A percentile compares a stretch with the other conserved stretches of the same genome.
These are phyloP conservation scores for Orestias chungarensis DNA, from an alignment of 2,797 vertebrate genomes.

Conservation along the genomic window DNA sequence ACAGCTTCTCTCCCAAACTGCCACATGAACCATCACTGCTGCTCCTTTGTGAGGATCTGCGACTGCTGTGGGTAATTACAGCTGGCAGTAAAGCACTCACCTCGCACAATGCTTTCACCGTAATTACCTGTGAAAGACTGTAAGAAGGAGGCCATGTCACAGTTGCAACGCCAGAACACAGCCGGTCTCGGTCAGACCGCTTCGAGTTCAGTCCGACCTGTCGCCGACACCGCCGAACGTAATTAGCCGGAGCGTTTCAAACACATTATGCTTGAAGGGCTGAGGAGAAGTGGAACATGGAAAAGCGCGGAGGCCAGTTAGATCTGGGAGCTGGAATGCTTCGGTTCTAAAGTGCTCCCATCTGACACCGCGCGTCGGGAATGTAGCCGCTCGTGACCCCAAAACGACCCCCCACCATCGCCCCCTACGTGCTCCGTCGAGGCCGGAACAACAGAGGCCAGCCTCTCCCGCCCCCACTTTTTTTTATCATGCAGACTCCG, in stretches of 20 bases:
- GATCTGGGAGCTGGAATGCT: slow-evolving; percentile 35
- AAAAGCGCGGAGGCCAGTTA: slow-evolving; percentile 36
- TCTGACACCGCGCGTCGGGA: slow-evolving; percentile 61
- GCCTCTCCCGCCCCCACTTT: slow-evolving; percentile 21
- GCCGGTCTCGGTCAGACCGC: slow-evolving; percentile 18
- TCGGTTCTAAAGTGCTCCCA: slow-evolving; percentile 38
- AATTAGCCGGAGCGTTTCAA: slow-evolving; percentile 57
- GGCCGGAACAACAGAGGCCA: slow-evolving; percentile 61
- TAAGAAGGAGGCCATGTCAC: slow-evolving; percentile 38
- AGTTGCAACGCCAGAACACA: slow-evolving; percentile 54
- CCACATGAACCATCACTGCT: background rate
- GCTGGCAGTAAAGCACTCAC: slow-evolving; percentile 27
- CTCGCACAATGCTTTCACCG: slow-evolving; percentile 23
- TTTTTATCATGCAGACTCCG: slow-evolving; percentile 16
- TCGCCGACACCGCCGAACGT: slow-evolving; percentile 37
- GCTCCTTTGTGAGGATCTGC: slow-evolving; percentile 6
- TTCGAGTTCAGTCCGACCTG: too few relatives aligned
- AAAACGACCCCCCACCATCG: slow-evolving; percentile 58
- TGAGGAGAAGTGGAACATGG: slow-evolving; percentile 33
- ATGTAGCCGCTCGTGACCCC: slow-evolving; percentile 71
- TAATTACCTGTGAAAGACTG: slow-evolving; percentile 36
- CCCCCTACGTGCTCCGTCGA: slow-evolving; percentile 36
- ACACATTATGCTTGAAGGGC: slow-evolving; percentile 29
- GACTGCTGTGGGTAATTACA: slow-evolving; percentile 33
- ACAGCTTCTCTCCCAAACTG: background rate